Conservation (phyloP, 2,888 invertebrate genomes). For the Formica aserva region DNA sequence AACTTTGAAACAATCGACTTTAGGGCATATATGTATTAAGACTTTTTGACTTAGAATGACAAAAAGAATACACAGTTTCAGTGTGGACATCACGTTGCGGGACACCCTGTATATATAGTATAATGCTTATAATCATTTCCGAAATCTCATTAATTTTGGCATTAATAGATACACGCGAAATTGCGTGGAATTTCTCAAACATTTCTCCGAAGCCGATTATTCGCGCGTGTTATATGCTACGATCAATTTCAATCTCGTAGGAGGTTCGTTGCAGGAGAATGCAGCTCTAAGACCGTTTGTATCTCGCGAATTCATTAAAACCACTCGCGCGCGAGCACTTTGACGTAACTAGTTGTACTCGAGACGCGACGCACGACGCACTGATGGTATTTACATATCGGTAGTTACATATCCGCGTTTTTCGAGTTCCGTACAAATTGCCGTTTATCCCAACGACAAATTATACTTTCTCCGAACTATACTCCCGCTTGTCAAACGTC, state of each 20-base stretch:
- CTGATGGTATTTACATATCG: no score
- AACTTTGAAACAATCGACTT: no score
- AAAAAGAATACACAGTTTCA: no score
- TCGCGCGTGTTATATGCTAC: not conserved
- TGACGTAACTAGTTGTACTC: conserved; percentile 50
- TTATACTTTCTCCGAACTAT: conserved; percentile 19
- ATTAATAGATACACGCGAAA: not conserved
- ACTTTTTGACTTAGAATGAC: no score
- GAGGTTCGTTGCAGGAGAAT: not conserved
- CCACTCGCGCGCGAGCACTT: conserved; percentile 37
- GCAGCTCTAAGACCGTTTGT: not conserved
- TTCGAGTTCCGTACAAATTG: conserved; percentile 45
- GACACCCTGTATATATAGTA: no score
- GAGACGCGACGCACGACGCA: not conserved
- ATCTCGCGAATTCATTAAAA: conserved; percentile 64
- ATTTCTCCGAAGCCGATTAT: not conserved
- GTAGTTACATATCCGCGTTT: not conserved
- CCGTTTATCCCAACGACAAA: conserved; percentile 21
- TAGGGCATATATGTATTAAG: no score
- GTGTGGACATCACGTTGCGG: no score
- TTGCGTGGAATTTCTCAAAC: not conserved
- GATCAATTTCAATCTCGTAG: conserved; percentile 31
- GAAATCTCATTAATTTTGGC: not conserved
- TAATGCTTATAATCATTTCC: not conserved
- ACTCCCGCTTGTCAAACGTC: conserved; percentile 9